Conservation (phyloP, 2,113 vertebrate genomes). For the Cryptoleucopteryx plumbea region DNA sequence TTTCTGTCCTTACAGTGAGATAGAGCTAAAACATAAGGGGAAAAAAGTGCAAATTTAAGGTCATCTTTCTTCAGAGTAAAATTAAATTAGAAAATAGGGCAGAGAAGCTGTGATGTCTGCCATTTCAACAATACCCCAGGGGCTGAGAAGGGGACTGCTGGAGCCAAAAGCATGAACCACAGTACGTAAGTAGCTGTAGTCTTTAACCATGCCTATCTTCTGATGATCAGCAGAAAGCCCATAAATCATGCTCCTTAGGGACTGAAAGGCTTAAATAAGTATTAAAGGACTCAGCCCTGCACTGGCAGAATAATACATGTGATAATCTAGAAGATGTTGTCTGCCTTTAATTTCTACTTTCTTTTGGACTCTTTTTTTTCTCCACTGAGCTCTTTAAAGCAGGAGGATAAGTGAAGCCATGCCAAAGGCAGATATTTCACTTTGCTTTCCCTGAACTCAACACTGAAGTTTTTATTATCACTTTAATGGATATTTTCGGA, state of each 20-base stretch:
- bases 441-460: neutral
- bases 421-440: neutral
- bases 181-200: neutral
- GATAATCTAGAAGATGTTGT: neutral
- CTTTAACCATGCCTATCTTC: neutral
- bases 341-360: neutral
- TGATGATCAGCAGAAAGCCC: neutral
- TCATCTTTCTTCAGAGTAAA: neutral
- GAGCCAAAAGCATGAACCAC: neutral
- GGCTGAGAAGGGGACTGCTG: neutral
- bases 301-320: neutral
- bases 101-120: neutral
- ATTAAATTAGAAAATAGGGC: conserved; percentile 3
- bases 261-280: neutral
- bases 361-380: neutral
- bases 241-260: neutral
- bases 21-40: neutral
- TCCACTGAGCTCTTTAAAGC: neutral
- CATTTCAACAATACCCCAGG: neutral
- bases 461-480: neutral
- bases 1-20: neutral
- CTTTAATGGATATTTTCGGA: neutral
- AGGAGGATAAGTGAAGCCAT: neutral
- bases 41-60: neutral
- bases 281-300: neutral